These are phyloP conservation scores for Dinoponera quadriceps DNA, from an alignment of 1,140 invertebrate genomes.

Conservation along the genomic window DNA sequence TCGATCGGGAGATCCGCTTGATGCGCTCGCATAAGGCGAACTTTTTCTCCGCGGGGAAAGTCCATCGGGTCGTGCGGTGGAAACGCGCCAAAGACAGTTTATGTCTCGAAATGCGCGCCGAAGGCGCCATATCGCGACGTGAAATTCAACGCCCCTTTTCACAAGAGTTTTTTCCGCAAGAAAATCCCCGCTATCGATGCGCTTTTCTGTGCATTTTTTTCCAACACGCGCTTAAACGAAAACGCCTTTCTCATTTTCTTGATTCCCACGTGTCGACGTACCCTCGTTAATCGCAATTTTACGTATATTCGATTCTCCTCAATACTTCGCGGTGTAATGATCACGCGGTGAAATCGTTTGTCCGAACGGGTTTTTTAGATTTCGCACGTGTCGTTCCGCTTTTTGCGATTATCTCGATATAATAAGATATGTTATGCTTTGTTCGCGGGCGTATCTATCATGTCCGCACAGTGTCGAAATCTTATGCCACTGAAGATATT, in stretches of 20 bases:
- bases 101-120: constrained; percentile 4
- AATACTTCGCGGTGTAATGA: constrained; percentile 17
- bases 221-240: constrained; percentile 21
- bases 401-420: neutral
- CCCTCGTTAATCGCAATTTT: neutral
- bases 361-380: neutral
- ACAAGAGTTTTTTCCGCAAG: constrained; percentile 13
- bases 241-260: constrained; percentile 22
- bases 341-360: neutral
- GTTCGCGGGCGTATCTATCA: neutral
- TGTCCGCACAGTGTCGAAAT: constrained; percentile 11
- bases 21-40: constrained; percentile 32
- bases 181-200: constrained; percentile 4
- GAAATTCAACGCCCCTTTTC: constrained; percentile 29
- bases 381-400: constrained; percentile 24
- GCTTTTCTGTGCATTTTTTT: neutral
- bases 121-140: neutral
- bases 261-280: neutral
- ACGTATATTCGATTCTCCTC: neutral
- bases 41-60: constrained; percentile 62
- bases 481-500: constrained; percentile 15
- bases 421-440: neutral
- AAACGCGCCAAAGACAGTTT: constrained; percentile 43
- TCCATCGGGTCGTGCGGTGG: constrained; percentile 31
- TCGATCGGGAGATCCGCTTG: neutral